These are phyloP conservation scores for Odocoileus hemionus DNA, from an alignment of 2,113 vertebrate genomes.

Conservation along the genomic window DNA sequence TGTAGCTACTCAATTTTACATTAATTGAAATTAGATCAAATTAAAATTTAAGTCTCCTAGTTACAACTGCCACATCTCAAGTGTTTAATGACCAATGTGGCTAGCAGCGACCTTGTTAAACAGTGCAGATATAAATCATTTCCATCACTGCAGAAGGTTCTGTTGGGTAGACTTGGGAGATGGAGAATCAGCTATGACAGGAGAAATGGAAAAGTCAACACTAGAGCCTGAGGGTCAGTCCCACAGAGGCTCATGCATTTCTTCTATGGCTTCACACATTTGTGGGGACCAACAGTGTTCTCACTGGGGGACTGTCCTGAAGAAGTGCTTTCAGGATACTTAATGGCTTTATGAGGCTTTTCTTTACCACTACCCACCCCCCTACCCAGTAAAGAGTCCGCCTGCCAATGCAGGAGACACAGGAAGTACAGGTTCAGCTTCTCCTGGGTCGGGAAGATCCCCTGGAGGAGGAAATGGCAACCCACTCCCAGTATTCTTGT, in stretches of 20 bases:
- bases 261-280: not conserved
- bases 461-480: not conserved
- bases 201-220: not conserved
- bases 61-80: not conserved
- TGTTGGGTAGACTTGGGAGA: not conserved
- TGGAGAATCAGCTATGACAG: not conserved
- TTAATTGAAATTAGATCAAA: not conserved
- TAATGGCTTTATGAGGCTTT: not conserved
- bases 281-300: not conserved
- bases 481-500: not conserved
- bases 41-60: not conserved
- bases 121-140: not conserved
- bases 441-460: not conserved
- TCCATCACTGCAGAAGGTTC: not conserved
- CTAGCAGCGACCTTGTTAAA: too few relatives aligned
- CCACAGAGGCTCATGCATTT: rapidly evolving
- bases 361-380: not conserved
- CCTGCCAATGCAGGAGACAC: not conserved
- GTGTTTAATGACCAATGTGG: not conserved
- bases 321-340: not conserved
- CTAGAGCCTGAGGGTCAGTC: too few relatives aligned
- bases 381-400: not conserved
- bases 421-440: not conserved
- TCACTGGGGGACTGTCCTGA: not conserved
- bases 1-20: not conserved